phyloP scores from a whole-genome alignment of 2,113 vertebrate species.

The Neolamprologus caudopunctatus region DNA sequence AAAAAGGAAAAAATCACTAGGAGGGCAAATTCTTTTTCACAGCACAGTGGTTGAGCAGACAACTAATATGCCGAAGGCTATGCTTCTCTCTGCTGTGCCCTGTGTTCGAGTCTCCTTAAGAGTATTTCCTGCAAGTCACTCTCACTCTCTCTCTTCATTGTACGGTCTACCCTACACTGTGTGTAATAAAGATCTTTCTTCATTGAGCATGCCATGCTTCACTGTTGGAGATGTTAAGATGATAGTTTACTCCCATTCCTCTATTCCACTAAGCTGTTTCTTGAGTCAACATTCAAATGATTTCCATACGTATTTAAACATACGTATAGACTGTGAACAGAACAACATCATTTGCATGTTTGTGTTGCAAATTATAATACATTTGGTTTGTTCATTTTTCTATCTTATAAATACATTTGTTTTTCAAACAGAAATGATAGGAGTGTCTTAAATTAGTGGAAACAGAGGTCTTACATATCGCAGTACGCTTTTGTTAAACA shows the following conservation, averaged over 20 bases:
- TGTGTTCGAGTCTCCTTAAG: background rate
- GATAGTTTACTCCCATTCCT: background rate
- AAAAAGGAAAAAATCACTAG: background rate
- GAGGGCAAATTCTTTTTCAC: background rate
- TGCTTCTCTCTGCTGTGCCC: background rate
- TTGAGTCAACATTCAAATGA: background rate
- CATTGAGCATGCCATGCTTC: background rate
- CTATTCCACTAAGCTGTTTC: background rate
- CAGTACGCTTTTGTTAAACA: background rate
- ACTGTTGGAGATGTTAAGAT: background rate
- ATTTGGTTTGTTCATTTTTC: background rate
- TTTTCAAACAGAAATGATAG: background rate
- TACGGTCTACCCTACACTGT: background rate
- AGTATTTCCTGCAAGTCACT: background rate
- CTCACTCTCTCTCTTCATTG: background rate
- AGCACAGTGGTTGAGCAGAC: background rate
- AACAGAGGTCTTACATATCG: background rate
- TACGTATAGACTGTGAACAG: background rate
- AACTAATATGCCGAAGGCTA: background rate
- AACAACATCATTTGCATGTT: background rate
- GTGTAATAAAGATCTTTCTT: background rate
- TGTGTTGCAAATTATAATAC: fast-evolving
- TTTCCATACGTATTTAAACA: background rate
- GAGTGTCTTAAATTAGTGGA: background rate
- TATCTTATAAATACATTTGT: background rate